Base-by-base conservation (phyloP, 2,888 invertebrate genomes). In the Lasioglossum oenotherae region DNA sequence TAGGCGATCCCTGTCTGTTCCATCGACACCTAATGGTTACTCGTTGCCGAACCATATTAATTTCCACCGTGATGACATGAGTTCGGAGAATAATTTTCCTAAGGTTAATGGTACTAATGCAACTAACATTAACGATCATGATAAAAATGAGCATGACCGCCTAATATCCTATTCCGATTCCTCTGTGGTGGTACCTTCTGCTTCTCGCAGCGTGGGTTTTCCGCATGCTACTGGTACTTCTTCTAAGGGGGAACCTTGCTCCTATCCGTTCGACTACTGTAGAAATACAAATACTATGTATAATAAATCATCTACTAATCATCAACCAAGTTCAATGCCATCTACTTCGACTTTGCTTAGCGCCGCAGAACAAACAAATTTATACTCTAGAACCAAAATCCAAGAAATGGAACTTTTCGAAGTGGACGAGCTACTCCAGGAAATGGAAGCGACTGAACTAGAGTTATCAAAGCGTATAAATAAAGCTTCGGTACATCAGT, bases 371-470 rank as follows among this genome's bases (percentile, higher is more conserved):
- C 87, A 92, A 82, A 88, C 89, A 53, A 82, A 82, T 38, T 83
- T 83, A 19, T 87, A 91, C 53, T 75, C 77, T 19, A 92, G 87
- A 77, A 80, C 78, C 46, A 80, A 84, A 14, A 83, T 93, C 44
- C 89, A 91, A 73, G 92, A 94, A 31, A 94, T 95, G 92, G 95
- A 94, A 86, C 91, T 95, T 31, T 91, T 93, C 12, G 95, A 96
- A 87, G 95, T 96, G 0, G 94, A 96, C 71, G 93, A 95, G 69
- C 91, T 96, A 81, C 90, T 96, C 49, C 93, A 94, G 81, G 94
- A 95, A 85, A 95, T 96, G 93, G 96, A 96, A 87, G 91, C 91
- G 27, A 94, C 95, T 5, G 95, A 96, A 76, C 92, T 92, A 72
- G 93, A 94, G 87, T 92, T 95, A 57, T 94, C 94, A 4, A 93